These are phyloP conservation scores for Eciton burchellii DNA, from an alignment of 1,140 invertebrate species.

Conservation along the genomic window DNA sequence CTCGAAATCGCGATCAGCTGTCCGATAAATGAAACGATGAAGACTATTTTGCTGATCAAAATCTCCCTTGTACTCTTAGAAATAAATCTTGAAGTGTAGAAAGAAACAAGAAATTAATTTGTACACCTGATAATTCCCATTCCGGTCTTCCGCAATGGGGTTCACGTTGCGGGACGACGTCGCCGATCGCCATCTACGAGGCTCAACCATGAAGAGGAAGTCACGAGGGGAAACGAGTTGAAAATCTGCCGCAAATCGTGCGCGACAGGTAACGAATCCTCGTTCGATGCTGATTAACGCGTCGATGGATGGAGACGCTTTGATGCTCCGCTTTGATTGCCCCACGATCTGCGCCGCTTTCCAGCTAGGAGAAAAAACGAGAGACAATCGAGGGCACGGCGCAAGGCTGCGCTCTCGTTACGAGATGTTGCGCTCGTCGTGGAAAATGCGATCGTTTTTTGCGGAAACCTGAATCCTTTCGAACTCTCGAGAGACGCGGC, in stretches of 20 bases:
- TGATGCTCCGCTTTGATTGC: slow-evolving; percentile 52
- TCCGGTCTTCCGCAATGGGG: neutral
- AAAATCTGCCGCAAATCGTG: slow-evolving; percentile 31
- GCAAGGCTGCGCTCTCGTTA: too few species aligned
- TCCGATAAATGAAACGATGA: neutral
- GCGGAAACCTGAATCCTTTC: slow-evolving; percentile 8
- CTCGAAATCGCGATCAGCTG: too few species aligned
- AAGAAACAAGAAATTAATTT: too few species aligned
- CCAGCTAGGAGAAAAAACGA: too few species aligned
- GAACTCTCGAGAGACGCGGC: neutral
- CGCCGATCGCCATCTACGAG: slow-evolving; percentile 31
- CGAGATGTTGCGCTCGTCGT: too few species aligned
- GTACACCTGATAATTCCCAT: neutral
- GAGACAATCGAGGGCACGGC: too few species aligned
- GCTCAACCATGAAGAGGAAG: neutral
- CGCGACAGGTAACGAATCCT: slow-evolving; percentile 46
- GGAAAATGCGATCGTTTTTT: neutral
- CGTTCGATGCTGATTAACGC: slow-evolving; percentile 16
- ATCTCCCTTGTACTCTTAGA: neutral
- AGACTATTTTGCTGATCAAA: neutral
- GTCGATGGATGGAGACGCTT: slow-evolving; percentile 29
- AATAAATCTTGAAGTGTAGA: too few species aligned
- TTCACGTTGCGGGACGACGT: neutral
- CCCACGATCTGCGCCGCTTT: slow-evolving; percentile 9
- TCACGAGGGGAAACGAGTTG: slow-evolving; percentile 7